Conservation (phyloP, 1,140 invertebrate species). For the Hetaerina americana region DNA sequence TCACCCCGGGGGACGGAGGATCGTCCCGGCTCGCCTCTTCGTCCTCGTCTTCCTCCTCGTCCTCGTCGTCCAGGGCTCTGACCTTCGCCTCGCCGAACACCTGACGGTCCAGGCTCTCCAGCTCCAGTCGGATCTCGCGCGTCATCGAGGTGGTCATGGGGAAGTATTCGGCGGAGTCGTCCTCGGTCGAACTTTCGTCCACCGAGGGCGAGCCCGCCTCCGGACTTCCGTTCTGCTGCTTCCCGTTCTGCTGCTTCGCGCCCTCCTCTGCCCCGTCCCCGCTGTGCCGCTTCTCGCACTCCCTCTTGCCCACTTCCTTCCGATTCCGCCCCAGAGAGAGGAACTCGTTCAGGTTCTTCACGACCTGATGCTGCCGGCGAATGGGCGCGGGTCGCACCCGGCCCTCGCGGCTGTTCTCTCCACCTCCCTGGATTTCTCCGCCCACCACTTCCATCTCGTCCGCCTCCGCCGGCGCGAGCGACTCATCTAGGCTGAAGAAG, state of each 20-base stretch:
- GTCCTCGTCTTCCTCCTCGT: background rate
- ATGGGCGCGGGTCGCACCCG: background rate
- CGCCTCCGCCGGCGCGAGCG: background rate
- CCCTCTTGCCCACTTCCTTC: conserved; percentile 7
- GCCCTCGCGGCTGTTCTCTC: background rate
- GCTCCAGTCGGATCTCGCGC: conserved; percentile 59
- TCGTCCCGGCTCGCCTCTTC: background rate
- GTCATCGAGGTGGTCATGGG: conserved; percentile 78
- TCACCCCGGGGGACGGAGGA: background rate
- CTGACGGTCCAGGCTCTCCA: conserved; percentile 68
- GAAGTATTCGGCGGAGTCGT: conserved; percentile 66
- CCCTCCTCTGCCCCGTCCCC: conserved; percentile 14
- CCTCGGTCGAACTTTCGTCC: conserved; percentile 19
- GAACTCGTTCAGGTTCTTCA: conserved; percentile 25
- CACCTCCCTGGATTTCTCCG: background rate
- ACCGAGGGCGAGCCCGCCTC: background rate
- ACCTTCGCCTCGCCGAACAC: conserved; percentile 39
- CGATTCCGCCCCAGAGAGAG: conserved; percentile 16
- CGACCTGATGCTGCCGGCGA: conserved; percentile 11
- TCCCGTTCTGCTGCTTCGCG: conserved; percentile 3
- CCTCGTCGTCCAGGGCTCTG: background rate
- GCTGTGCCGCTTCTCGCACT: conserved; percentile 22
- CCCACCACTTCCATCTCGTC: background rate
- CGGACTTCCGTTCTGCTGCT: background rate
- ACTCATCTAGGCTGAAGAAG: conserved; percentile 26